phyloP scores from a whole-genome alignment of 2,888 invertebrate genomes.

The Drosophila nigricruria region DNA sequence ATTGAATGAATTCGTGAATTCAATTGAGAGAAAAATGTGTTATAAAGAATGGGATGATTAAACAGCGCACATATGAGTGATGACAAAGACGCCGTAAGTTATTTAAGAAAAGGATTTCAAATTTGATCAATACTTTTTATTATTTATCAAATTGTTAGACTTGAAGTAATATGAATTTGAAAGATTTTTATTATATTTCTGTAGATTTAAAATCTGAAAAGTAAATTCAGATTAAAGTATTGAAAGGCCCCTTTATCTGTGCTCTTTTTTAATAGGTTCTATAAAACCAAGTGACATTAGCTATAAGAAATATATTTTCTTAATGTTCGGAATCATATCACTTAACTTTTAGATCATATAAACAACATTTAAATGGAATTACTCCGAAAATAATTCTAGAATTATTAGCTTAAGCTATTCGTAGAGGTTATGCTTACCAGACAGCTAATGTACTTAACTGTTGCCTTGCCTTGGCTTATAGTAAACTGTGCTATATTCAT shows the following conservation, averaged over 20 bases:
- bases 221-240: too few relatives aligned
- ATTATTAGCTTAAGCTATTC: background rate
- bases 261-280: too few relatives aligned
- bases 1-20: constrained; percentile 30
- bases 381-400: background rate
- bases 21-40: constrained; percentile 14
- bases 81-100: background rate
- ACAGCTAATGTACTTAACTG: background rate
- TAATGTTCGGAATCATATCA: background rate
- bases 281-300: too few relatives aligned
- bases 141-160: too few relatives aligned
- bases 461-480: background rate
- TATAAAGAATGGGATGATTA: background rate
- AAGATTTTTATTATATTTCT: too few relatives aligned
- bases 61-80: background rate
- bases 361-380: background rate
- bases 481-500: background rate
- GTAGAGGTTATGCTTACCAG: too few relatives aligned
- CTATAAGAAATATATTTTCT: background rate
- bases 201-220: too few relatives aligned
- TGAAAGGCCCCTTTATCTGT: too few relatives aligned
- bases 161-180: too few relatives aligned
- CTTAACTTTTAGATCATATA: background rate
- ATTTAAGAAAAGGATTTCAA: background rate
- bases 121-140: too few relatives aligned